Conservation (phyloP, 2,113 vertebrate species). For the Eulemur rufifrons region DNA sequence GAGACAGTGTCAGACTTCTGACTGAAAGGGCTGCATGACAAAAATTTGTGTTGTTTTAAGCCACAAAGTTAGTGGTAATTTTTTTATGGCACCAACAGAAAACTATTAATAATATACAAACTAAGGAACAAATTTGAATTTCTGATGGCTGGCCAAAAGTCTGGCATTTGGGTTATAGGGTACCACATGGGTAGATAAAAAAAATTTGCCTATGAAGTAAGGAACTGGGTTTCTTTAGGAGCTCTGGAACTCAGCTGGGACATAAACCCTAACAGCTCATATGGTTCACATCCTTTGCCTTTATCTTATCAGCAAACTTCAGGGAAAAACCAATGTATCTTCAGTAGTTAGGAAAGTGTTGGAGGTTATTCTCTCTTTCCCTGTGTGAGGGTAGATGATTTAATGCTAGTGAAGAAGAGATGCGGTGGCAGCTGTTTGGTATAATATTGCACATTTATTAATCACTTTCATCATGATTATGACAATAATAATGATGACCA, state of each 20-base stretch:
- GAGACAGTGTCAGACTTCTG: not conserved
- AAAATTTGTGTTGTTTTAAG: not conserved
- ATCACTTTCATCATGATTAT: not conserved
- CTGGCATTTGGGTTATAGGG: not conserved
- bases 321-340: not conserved
- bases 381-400: not conserved
- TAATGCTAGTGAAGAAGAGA: no score
- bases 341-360: not conserved
- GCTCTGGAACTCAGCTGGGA: not conserved
- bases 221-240: not conserved
- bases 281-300: not conserved
- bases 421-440: fast-evolving
- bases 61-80: not conserved
- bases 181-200: not conserved
- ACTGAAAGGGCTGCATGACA: fast-evolving
- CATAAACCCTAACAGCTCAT: not conserved
- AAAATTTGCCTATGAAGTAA: not conserved
- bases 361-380: no score
- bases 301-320: not conserved
- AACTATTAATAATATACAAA: not conserved
- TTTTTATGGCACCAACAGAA: not conserved
- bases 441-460: not conserved
- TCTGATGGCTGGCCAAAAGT: not conserved
- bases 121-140: not conserved
- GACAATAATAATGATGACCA: not conserved